A percentile compares a stretch with the other conserved stretches of the same genome.
Conservation (phyloP, 2,113 vertebrate species). For the Megaceryle maxima region DNA sequence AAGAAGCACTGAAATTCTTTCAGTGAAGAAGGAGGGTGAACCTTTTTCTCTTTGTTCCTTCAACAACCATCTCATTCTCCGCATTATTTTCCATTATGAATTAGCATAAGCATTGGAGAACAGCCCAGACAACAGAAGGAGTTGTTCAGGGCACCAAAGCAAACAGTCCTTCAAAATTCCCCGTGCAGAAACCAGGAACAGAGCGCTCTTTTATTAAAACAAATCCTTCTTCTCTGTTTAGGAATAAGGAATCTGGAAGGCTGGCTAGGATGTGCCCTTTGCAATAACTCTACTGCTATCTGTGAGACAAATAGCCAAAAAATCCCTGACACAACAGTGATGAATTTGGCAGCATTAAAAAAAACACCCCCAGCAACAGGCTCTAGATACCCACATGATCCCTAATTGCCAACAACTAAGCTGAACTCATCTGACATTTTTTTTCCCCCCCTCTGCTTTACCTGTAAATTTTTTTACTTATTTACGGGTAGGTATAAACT, state of each 20-base stretch:
- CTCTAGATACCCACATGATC: background rate
- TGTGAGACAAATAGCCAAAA: background rate
- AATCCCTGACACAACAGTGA: background rate
- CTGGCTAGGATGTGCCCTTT: background rate
- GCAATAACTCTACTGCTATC: background rate
- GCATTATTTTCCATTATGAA: slow-evolving; percentile 7
- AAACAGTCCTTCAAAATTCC: slow-evolving; percentile 25
- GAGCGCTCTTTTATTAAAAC: slow-evolving; percentile 2
- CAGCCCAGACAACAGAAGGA: background rate
- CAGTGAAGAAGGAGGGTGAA: background rate
- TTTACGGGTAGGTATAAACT: background rate
- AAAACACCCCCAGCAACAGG: background rate
- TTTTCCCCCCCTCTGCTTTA: background rate
- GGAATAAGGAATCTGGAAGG: background rate
- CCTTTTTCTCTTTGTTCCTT: background rate
- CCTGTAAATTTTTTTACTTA: background rate
- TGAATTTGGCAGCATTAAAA: background rate
- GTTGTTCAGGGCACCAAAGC: slow-evolving; percentile 20
- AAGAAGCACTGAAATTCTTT: background rate
- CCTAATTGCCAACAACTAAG: background rate
- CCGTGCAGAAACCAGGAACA: slow-evolving; percentile 20
- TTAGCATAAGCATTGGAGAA: slow-evolving; percentile 9
- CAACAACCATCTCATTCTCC: background rate
- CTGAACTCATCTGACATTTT: background rate
- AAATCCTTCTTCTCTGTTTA: slow-evolving; percentile 18